Base-by-base conservation (phyloP, 1,140 invertebrate genomes). In the Vollenhovia emeryi region DNA sequence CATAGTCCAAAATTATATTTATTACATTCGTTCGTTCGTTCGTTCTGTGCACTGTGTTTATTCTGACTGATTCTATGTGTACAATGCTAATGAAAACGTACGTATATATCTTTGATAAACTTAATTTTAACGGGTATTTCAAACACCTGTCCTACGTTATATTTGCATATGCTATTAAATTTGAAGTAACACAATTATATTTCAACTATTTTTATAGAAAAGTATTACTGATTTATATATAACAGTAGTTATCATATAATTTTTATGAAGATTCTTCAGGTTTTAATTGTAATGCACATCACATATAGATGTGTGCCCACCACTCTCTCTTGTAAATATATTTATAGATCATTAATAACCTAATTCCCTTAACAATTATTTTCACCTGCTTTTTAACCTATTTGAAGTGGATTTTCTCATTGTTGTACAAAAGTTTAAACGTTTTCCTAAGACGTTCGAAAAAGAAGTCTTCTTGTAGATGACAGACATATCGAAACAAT, bases 131-230 rank as follows among this genome's bases (percentile, higher is more conserved):
- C 59, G 3, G 30, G 3, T 62, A 62, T 62, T 62, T 33, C 30
- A 33, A 62, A 62, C 13, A 59, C 8, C 18, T 9, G 7, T 11
- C 33, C 18, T 33, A 60, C 7, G 6, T 60, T 33, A 62, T 62
- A 62, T 62, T 62, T 62, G 30, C 3, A 62, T 3, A 9, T 62
- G 30, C 15, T 62, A n/a, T 62, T 62, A 62, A 62, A 62, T 62
- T 33, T 33, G 3, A 62, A 57, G 55, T 13, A 27, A 18, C 59
- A 6, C 6, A 62, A 62, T 62, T 60, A 60, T 33, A 30, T 30
- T 60, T 60, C 6, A 33, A 60, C 30, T n/a, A 62, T 62, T 62
- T 62, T 62, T 33, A 62, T 15, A 9, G 8, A 18, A 62, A 62
- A 62, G 33, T 62, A n/a, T 62, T 62, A 11, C 59, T 33, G 0